These are phyloP conservation scores for Cancer borealis DNA, from an alignment of 2,888 invertebrate species.

Conservation along the genomic window DNA sequence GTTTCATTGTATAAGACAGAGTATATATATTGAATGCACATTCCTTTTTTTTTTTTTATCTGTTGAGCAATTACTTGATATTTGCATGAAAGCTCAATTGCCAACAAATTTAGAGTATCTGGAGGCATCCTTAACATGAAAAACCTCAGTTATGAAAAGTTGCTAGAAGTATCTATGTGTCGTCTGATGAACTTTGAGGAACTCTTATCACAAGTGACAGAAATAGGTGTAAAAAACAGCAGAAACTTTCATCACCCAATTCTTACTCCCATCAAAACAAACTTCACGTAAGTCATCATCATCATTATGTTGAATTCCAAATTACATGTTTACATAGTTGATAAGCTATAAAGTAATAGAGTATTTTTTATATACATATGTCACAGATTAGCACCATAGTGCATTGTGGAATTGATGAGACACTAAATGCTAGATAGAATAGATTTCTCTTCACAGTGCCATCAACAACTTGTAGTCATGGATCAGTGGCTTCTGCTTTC, in stretches of 20 bases:
- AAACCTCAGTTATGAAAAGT: conserved; percentile 66
- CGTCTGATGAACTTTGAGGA: conserved; percentile 73
- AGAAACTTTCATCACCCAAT: conserved; percentile 74
- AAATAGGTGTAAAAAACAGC: conserved; percentile 69
- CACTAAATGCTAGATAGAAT: too few species aligned
- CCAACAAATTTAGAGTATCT: background rate
- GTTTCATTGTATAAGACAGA: too few species aligned
- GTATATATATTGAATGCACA: too few species aligned
- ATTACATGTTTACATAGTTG: background rate
- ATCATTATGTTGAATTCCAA: background rate
- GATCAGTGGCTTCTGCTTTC: too few species aligned
- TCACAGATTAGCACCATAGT: too few species aligned
- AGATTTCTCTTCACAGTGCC: too few species aligned
- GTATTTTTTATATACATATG: background rate
- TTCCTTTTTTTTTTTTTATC: too few species aligned
- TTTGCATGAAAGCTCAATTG: background rate
- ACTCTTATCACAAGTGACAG: conserved; percentile 58
- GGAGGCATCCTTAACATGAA: conserved; percentile 45
- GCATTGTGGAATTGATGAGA: too few species aligned
- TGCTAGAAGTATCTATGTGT: conserved; percentile 58
- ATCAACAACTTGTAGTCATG: too few species aligned
- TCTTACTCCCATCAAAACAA: conserved; percentile 72
- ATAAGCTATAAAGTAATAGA: too few species aligned
- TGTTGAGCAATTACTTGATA: background rate
- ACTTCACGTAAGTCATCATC: conserved; percentile 69